Percentiles rank a stretch among this genome's conserved stretches.
These are phyloP conservation scores for Pipistrellus pygmaeus DNA, from an alignment of 2,797 vertebrate species.

Conservation along the genomic window DNA sequence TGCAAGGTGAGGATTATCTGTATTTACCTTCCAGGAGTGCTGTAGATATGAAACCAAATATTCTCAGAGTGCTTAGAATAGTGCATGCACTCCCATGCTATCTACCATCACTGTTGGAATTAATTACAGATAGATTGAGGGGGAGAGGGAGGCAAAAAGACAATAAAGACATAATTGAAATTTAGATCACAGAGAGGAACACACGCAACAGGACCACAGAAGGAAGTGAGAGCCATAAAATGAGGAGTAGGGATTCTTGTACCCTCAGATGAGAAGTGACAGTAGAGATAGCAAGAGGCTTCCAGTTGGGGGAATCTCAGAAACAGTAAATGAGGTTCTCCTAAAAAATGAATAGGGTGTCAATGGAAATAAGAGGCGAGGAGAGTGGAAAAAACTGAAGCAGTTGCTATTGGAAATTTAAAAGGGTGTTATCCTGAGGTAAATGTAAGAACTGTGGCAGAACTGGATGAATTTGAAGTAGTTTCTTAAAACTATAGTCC, in stretches of 20 bases:
- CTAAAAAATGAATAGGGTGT: not conserved
- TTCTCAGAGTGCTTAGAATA: not conserved
- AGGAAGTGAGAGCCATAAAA: not conserved
- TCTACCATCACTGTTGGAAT: not conserved
- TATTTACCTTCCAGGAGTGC: not conserved
- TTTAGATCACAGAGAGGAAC: not conserved
- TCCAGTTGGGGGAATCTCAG: not conserved
- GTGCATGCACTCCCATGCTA: not conserved
- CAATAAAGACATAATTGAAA: not conserved
- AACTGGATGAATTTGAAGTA: slow-evolving; percentile 28
- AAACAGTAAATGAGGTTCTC: not conserved
- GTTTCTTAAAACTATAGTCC: not conserved
- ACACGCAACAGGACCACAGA: not conserved
- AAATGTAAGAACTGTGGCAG: not conserved
- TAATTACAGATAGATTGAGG: not conserved
- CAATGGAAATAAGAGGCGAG: not conserved
- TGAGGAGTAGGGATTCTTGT: not conserved
- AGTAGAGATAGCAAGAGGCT: not conserved
- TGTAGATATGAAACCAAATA: not conserved
- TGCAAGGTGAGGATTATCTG: not conserved
- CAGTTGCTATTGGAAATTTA: not conserved
- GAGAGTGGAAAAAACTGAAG: not conserved
- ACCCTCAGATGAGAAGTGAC: not conserved
- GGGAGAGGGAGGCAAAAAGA: not conserved
- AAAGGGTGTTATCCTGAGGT: not conserved